These are phyloP conservation scores for Clarias batrachus DNA, from an alignment of 2,113 vertebrate genomes.

Conservation along the genomic window DNA sequence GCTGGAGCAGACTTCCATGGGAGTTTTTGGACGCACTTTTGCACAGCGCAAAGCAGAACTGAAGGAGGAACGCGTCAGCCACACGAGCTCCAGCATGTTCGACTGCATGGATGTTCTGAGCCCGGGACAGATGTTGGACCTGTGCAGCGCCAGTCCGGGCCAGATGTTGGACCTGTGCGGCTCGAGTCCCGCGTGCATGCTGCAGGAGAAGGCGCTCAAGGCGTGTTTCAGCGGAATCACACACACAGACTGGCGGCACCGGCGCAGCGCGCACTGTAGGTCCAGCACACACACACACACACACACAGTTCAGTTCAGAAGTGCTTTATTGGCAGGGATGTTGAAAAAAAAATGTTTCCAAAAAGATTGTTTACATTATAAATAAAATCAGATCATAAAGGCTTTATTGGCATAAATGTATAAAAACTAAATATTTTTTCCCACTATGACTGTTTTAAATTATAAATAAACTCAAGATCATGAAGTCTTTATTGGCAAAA, in stretches of 20 bases:
- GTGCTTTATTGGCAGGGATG: too few relatives aligned
- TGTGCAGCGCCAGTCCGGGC: conserved; percentile 82
- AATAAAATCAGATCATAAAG: too few relatives aligned
- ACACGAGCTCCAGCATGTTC: conserved; percentile 81
- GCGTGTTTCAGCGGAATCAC: conserved; percentile 96
- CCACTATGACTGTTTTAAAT: too few relatives aligned
- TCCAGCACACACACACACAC: conserved; percentile 61
- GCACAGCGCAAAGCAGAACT: neutral
- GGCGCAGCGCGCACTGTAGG: conserved; percentile 97
- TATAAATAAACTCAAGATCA: too few relatives aligned
- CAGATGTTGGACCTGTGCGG: conserved; percentile 99
- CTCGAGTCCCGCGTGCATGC: conserved; percentile 93
- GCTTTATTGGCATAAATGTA: too few relatives aligned
- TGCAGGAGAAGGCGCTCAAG: conserved; percentile 97
- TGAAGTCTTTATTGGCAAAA: too few relatives aligned
- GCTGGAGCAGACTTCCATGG: neutral
- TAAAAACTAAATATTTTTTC: too few relatives aligned
- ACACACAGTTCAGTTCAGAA: neutral
- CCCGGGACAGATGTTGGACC: conserved; percentile 98
- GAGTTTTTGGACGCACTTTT: neutral
- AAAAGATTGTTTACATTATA: too few relatives aligned
- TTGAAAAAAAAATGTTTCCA: too few relatives aligned
- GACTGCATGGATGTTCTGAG: conserved; percentile 99
- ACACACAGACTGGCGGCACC: conserved; percentile 92
- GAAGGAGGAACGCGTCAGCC: neutral